phyloP scores from a whole-genome alignment of 2,888 invertebrate genomes.

The Harpalus rubripes region DNA sequence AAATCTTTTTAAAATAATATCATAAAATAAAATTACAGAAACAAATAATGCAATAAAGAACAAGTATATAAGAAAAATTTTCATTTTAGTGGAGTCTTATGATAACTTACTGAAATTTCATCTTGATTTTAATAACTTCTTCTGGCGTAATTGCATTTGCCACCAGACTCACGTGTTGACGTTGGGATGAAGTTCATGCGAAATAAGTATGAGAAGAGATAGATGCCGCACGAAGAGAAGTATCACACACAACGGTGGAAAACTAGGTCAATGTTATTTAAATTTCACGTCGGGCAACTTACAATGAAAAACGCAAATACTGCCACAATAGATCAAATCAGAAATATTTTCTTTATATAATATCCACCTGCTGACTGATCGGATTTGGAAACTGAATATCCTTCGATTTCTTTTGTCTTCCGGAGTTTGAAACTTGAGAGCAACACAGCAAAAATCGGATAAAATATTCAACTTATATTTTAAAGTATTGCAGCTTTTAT shows the following conservation, averaged over 20 bases:
- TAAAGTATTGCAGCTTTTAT: too few relatives aligned
- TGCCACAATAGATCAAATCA: conserved; percentile 34
- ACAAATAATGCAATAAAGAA: neutral
- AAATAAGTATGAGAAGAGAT: conserved; percentile 20
- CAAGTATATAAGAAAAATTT: neutral
- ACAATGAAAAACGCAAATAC: conserved; percentile 6
- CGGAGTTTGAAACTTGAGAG: neutral
- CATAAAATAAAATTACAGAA: neutral
- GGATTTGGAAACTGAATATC: conserved; percentile 5
- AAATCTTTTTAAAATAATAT: too few relatives aligned
- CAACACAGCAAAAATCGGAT: neutral
- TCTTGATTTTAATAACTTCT: conserved; percentile 45
- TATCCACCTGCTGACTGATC: conserved; percentile 1
- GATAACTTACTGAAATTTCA: conserved; percentile 3
- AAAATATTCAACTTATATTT: too few relatives aligned
- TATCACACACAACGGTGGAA: neutral
- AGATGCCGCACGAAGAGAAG: conserved; percentile 1
- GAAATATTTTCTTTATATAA: conserved; percentile 26
- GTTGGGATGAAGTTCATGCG: conserved; percentile 8
- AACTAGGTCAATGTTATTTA: conserved; percentile 52
- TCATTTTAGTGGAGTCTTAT: neutral
- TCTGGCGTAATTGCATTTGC: conserved; percentile 45
- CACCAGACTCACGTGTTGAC: conserved; percentile 33
- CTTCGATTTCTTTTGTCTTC: neutral
- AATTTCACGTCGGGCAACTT: conserved; percentile 14